phyloP scores from a whole-genome alignment of 2,797 vertebrate species.

The Cuniculus paca region DNA sequence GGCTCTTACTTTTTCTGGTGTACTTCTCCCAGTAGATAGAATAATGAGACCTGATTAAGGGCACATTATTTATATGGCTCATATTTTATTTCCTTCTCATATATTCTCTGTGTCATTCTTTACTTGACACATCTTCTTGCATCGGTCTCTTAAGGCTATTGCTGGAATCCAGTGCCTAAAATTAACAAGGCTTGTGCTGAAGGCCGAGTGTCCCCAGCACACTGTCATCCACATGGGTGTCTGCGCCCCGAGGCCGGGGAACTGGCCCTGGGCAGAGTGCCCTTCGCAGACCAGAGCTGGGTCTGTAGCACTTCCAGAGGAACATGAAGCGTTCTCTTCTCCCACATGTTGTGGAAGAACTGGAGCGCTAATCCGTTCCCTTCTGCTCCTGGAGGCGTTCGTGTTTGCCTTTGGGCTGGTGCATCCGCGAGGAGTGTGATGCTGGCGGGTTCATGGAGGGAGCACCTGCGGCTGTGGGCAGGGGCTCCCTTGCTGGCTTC shows the following conservation, averaged over 20 bases:
- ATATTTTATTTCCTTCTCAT: not conserved
- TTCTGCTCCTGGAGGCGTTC: not conserved
- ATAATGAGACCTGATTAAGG: constrained; percentile 58
- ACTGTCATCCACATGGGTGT: not conserved
- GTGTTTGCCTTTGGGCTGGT: not conserved
- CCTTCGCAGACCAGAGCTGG: not conserved
- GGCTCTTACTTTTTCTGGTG: constrained; percentile 64
- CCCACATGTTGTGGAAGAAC: not conserved
- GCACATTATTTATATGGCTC: not conserved
- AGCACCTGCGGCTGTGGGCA: too few species aligned
- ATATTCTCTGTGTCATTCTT: not conserved
- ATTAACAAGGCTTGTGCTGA: not conserved
- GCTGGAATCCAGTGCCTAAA: not conserved
- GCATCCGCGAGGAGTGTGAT: not conserved
- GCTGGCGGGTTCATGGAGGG: too few species aligned
- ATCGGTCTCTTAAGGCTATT: constrained; percentile 10
- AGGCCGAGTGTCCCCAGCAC: not conserved
- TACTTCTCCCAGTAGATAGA: constrained; percentile 18
- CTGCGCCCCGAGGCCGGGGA: not conserved
- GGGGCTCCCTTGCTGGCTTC: too few species aligned
- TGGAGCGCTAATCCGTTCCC: not conserved
- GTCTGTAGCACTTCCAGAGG: not conserved
- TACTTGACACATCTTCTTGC: not conserved
- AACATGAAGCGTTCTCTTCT: not conserved
- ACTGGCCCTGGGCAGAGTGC: not conserved